A percentile compares a stretch with the other conserved stretches of the same genome.
These are phyloP conservation scores for Melieria picta DNA, from an alignment of 2,888 invertebrate genomes.

Conservation along the genomic window DNA sequence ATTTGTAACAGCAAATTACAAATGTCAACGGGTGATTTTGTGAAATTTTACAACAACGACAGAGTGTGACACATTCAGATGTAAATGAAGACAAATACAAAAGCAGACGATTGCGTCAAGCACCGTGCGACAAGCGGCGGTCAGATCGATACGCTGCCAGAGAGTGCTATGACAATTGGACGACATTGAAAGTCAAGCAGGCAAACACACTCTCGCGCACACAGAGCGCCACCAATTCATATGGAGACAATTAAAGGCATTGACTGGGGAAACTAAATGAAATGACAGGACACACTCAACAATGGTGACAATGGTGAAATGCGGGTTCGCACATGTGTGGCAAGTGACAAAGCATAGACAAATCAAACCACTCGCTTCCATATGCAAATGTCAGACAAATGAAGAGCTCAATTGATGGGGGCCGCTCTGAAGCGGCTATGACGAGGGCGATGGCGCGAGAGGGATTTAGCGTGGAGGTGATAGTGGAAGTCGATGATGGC, in stretches of 20 bases:
- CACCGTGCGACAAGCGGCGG: no score
- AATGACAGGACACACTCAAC: neutral
- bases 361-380: no score
- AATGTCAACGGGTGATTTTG: constrained; percentile 19
- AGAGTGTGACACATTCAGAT: neutral
- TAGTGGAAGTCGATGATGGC: no score
- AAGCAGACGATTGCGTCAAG: no score
- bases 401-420: no score
- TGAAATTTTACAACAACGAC: constrained; percentile 12
- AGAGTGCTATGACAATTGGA: neutral
- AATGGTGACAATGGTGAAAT: neutral
- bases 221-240: neutral
- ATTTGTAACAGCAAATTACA: constrained; percentile 18
- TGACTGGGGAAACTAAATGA: neutral
- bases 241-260: constrained; percentile 1
- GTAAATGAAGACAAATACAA: neutral
- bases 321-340: no score
- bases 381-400: no score
- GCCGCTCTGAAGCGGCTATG: no score
- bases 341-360: no score
- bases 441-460: no score
- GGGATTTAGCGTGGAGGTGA: no score
- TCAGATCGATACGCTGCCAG: no score
- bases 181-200: neutral
- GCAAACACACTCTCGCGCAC: neutral